Evolutionary conservation across 2,888 invertebrate species (phyloP).

Genomic region (Drosophila mulleri): DNA sequence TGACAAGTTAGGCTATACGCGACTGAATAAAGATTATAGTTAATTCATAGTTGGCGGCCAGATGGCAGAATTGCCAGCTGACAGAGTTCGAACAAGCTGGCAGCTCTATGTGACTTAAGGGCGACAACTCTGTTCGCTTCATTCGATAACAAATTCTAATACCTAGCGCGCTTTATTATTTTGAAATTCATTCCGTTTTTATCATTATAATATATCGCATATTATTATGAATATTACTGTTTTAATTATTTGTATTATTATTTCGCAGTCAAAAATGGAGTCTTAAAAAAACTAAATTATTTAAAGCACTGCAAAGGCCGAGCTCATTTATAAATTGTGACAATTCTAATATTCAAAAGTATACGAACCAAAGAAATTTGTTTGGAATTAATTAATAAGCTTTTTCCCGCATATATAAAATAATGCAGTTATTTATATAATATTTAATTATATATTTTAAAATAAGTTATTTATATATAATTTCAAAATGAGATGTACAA

Average conservation of each 20-base stretch:
- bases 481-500: neutral
- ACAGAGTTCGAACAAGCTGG: neutral
- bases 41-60: constrained; percentile 41
- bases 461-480: neutral
- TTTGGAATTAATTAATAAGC: too few relatives aligned
- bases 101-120: neutral
- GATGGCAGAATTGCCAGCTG: constrained; percentile 1
- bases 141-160: constrained; percentile 4
- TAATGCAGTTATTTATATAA: too few relatives aligned
- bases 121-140: neutral
- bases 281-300: neutral
- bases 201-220: neutral
- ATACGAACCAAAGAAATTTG: too few relatives aligned
- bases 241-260: neutral
- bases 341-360: too few relatives aligned
- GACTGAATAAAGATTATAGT: constrained; percentile 34
- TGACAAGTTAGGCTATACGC: constrained; percentile 38
- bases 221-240: neutral
- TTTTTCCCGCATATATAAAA: too few relatives aligned
- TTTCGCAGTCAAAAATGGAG: neutral
- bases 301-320: too few relatives aligned
- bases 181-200: neutral
- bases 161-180: neutral
- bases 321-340: neutral
- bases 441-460: neutral